phyloP scores from a whole-genome alignment of 2,797 vertebrate genomes.

The Halcyon badia region DNA sequence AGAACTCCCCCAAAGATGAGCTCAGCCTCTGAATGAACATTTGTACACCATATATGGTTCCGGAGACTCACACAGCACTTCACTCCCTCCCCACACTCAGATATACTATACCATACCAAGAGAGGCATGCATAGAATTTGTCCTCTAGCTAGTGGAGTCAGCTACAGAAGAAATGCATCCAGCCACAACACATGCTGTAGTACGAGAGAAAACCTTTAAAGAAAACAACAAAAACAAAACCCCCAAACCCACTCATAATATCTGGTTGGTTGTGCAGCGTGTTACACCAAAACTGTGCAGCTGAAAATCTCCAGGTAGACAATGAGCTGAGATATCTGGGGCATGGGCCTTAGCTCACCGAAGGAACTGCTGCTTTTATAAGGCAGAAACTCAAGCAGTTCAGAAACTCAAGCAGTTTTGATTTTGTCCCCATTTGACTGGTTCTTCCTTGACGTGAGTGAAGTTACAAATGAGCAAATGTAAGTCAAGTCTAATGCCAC shows the following conservation, averaged over 20 bases:
- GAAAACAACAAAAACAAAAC: background rate
- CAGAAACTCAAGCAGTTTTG: background rate
- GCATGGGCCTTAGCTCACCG: background rate
- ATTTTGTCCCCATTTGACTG: background rate
- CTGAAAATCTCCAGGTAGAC: background rate
- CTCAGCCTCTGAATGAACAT: constrained; percentile 23
- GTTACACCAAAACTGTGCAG: background rate
- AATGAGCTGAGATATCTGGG: background rate
- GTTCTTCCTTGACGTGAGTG: background rate
- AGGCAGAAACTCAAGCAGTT: background rate
- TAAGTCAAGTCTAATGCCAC: background rate
- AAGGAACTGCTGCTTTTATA: background rate
- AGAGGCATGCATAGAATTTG: constrained; percentile 8
- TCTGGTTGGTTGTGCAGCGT: background rate
- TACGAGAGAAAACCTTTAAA: background rate
- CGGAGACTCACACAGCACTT: background rate
- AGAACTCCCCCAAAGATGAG: background rate
- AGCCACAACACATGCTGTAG: background rate
- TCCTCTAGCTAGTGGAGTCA: background rate
- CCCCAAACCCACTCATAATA: background rate
- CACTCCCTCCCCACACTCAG: background rate
- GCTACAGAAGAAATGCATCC: background rate
- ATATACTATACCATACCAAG: background rate
- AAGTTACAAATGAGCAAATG: background rate
- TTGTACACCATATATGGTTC: constrained; percentile 41